Evolutionary conservation across 2,113 vertebrate species (phyloP).

Genomic region (Chionomys nivalis): DNA sequence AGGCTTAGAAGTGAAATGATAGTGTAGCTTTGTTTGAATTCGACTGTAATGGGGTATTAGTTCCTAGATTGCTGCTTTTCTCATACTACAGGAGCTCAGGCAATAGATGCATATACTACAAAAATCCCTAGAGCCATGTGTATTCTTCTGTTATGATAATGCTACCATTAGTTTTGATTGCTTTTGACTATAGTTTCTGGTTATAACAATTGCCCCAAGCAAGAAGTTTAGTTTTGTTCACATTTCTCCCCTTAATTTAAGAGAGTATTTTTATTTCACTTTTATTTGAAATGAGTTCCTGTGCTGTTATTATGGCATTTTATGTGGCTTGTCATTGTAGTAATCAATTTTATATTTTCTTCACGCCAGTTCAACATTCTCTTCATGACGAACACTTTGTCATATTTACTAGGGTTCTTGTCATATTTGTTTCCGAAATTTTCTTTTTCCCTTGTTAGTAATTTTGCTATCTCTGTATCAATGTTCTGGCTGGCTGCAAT

Average conservation of each 20-base stretch:
- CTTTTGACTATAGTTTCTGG: constrained; percentile 76
- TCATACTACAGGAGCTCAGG: constrained; percentile 57
- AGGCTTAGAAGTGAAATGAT: constrained; percentile 73
- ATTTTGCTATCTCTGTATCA: constrained; percentile 85
- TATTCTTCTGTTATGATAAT: constrained; percentile 80
- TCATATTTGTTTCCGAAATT: constrained; percentile 83
- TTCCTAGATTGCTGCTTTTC: constrained; percentile 71
- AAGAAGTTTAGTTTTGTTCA: constrained; percentile 78
- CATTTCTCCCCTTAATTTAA: constrained; percentile 75
- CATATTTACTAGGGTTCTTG: constrained; percentile 81
- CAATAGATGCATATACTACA: constrained; percentile 35
- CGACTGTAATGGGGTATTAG: constrained; percentile 70
- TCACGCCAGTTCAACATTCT: constrained; percentile 76
- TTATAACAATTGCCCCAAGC: constrained; percentile 75
- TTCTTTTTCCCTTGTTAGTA: constrained; percentile 83
- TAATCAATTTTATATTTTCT: constrained; percentile 82
- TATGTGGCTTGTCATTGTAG: constrained; percentile 76
- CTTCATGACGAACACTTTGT: constrained; percentile 78
- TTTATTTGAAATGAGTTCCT: constrained; percentile 75
- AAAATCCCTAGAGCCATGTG: constrained; percentile 75
- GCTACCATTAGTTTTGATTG: constrained; percentile 82
- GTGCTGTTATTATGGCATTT: constrained; percentile 65
- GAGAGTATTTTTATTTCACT: constrained; percentile 23
- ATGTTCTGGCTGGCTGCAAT: constrained; percentile 85
- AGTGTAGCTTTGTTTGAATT: constrained; percentile 58